phyloP scores from a whole-genome alignment of 2,797 vertebrate genomes.

The Macropus fuliginosus region DNA sequence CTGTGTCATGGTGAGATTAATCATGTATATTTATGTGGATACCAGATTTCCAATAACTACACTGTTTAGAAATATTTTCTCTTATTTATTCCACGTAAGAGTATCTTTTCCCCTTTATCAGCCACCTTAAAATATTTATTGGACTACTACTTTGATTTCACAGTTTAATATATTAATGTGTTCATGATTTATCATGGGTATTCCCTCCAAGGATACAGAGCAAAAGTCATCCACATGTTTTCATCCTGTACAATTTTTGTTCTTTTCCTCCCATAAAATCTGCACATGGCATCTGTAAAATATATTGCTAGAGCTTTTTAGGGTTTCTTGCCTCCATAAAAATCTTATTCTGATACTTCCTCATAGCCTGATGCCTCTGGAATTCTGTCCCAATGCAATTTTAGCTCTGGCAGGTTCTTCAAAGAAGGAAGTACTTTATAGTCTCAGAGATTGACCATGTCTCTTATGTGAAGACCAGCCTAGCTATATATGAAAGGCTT shows the following conservation, averaged over 20 bases:
- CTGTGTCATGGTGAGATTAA: not conserved
- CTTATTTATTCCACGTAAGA: not conserved
- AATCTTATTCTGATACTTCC: not conserved
- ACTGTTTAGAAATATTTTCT: not conserved
- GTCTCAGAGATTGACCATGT: not conserved
- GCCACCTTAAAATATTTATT: not conserved
- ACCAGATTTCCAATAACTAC: not conserved
- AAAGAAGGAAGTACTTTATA: too few relatives aligned
- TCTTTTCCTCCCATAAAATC: not conserved
- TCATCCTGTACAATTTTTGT: not conserved
- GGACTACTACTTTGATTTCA: not conserved
- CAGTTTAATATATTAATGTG: not conserved
- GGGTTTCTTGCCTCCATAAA: not conserved
- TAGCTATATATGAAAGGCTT: not conserved
- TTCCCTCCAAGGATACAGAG: not conserved
- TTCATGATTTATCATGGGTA: not conserved
- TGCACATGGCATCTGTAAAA: not conserved
- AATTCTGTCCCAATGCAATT: too few relatives aligned
- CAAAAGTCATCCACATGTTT: not conserved
- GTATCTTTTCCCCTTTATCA: not conserved
- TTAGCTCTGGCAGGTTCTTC: not conserved
- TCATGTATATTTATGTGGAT: not conserved
- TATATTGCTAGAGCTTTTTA: not conserved
- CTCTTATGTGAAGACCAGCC: not conserved
- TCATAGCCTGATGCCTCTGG: not conserved